These are phyloP conservation scores for Tarsius wallacei DNA, from an alignment of 2,797 vertebrate genomes.

Conservation along the genomic window DNA sequence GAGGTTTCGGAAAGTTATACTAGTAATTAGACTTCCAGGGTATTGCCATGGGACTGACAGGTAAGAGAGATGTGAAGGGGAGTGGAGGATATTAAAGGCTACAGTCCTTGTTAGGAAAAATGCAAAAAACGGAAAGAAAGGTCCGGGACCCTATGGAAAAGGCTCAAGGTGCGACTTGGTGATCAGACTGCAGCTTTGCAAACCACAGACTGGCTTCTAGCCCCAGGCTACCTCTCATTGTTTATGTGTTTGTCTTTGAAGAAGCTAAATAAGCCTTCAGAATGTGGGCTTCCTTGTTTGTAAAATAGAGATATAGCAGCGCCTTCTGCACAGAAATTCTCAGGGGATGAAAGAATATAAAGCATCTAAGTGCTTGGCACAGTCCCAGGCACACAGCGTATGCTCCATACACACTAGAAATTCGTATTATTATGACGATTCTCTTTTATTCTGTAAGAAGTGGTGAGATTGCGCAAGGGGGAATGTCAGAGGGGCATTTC, in stretches of 20 bases:
- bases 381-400: background rate
- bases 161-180: background rate
- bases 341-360: background rate
- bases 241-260: background rate
- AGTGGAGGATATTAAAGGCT: background rate
- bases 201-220: background rate
- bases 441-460: constrained; percentile 21
- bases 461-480: background rate
- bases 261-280: background rate
- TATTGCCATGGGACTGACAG: background rate
- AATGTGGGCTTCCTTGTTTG: background rate
- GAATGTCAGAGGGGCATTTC: background rate
- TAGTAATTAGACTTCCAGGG: background rate
- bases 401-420: background rate
- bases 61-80: background rate
- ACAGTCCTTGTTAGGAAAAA: background rate
- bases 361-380: background rate
- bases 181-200: background rate
- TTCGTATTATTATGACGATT: background rate
- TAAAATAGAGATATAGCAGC: background rate
- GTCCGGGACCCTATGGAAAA: background rate
- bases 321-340: background rate
- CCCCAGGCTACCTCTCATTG: background rate
- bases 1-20: background rate
- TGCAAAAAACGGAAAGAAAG: background rate